Conservation (phyloP, 2,797 vertebrate species). For the Odontamblyopus rebecca region DNA sequence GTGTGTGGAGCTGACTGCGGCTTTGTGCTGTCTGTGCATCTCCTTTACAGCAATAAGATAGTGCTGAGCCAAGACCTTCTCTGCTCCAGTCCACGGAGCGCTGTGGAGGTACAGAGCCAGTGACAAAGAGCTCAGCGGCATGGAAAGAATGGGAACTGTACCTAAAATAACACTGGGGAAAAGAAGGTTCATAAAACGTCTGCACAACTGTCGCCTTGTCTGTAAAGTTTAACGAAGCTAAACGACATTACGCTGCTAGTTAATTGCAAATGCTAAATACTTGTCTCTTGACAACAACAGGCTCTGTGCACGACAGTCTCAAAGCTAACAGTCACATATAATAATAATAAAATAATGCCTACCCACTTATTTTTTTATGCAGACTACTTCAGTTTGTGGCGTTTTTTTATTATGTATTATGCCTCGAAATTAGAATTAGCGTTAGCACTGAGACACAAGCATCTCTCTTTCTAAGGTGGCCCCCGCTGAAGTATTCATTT, state of each 20-base stretch:
- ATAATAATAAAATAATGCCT: too few species aligned
- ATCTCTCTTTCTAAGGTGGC: too few species aligned
- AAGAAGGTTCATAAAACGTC: conserved; percentile 35
- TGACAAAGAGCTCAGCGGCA: neutral
- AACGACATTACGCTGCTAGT: conserved; percentile 54
- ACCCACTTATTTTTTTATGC: too few species aligned
- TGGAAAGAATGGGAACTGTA: conserved; percentile 21
- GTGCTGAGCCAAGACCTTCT: conserved; percentile 57
- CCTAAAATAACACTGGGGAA: neutral
- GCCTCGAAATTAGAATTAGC: too few species aligned
- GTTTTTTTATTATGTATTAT: too few species aligned
- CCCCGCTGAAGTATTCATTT: too few species aligned
- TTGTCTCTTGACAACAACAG: conserved; percentile 42
- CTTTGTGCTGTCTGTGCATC: conserved; percentile 55
- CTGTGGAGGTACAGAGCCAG: conserved; percentile 1
- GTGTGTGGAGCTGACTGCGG: conserved; percentile 21
- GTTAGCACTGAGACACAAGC: too few species aligned
- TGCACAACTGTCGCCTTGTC: conserved; percentile 35
- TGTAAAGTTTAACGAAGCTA: conserved; percentile 57
- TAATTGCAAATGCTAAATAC: conserved; percentile 51
- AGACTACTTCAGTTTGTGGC: too few species aligned
- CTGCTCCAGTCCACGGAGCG: conserved; percentile 14
- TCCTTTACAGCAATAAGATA: conserved; percentile 62
- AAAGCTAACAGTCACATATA: too few species aligned
- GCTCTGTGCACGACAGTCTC: too few species aligned